Conservation (phyloP, 1,140 invertebrate genomes). For the Rhyzopertha dominica region DNA sequence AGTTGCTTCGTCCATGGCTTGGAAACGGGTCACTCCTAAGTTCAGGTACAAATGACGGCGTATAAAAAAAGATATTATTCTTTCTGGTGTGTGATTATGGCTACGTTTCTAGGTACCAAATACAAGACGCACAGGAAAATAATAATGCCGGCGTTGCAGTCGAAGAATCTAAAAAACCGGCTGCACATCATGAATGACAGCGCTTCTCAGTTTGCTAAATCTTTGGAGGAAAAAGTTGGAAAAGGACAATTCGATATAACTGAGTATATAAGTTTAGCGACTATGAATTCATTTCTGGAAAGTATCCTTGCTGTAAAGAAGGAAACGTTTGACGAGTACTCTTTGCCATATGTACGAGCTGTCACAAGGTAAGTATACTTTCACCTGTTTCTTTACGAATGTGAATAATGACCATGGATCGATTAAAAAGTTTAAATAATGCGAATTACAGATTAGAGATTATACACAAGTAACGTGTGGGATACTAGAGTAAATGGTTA, state of each 20-base stretch:
- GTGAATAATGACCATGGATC: not conserved
- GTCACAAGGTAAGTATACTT: conserved; percentile 56
- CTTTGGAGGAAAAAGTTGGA: conserved; percentile 57
- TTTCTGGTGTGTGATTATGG: too few relatives aligned
- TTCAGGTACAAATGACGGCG: too few relatives aligned
- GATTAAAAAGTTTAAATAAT: not conserved
- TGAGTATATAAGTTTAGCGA: conserved; percentile 72
- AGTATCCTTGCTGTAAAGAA: conserved; percentile 68
- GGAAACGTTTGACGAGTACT: conserved; percentile 56
- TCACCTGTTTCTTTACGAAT: too few relatives aligned
- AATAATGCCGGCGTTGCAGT: conserved; percentile 88
- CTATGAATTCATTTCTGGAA: conserved; percentile 63
- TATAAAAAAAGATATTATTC: too few relatives aligned
- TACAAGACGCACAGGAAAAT: conserved; percentile 77
- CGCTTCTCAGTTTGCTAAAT: conserved; percentile 61
- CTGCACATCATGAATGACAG: conserved; percentile 81
- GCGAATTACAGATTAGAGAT: too few relatives aligned
- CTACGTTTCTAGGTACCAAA: conserved; percentile 56
- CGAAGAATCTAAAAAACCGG: conserved; percentile 84
- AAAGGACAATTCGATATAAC: conserved; percentile 71
- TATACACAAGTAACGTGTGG: too few relatives aligned
- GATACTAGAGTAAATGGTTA: too few relatives aligned
- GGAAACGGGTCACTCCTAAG: not conserved
- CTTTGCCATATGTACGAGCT: conserved; percentile 66
- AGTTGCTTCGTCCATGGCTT: not conserved